These are phyloP conservation scores for Theristicus caerulescens DNA, from an alignment of 2,113 vertebrate species.

Conservation along the genomic window DNA sequence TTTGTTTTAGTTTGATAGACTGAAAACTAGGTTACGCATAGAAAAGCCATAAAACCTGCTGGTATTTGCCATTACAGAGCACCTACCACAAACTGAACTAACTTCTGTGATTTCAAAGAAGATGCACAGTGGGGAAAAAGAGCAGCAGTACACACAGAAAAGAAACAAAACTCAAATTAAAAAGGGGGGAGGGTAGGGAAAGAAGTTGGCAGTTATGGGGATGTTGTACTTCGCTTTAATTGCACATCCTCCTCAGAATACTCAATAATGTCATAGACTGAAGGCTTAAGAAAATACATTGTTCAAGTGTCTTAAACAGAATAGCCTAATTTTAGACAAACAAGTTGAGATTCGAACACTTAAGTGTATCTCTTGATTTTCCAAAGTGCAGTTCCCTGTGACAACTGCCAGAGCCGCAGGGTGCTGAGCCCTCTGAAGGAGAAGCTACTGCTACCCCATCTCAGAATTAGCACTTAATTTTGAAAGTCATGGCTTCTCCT, in stretches of 20 bases:
- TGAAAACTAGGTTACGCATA: background rate
- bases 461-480: background rate
- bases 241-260: background rate
- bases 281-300: background rate
- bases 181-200: background rate
- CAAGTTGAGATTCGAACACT: background rate
- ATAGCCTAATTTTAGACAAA: slow-evolving; percentile 20
- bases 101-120: background rate
- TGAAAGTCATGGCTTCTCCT: slow-evolving; percentile 2
- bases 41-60: background rate
- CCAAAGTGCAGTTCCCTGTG: background rate
- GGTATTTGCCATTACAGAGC: background rate
- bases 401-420: background rate
- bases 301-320: slow-evolving; percentile 3
- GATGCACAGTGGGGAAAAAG: background rate
- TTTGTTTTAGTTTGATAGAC: background rate
- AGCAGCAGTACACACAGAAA: background rate
- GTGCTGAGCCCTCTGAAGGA: background rate
- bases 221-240: background rate
- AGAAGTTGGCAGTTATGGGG: background rate
- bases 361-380: slow-evolving; percentile 6
- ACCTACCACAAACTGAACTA: background rate
- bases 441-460: background rate
- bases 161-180: background rate
- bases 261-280: background rate